Conservation (phyloP, 2,888 invertebrate species). For the Oxycera nigricornis region DNA sequence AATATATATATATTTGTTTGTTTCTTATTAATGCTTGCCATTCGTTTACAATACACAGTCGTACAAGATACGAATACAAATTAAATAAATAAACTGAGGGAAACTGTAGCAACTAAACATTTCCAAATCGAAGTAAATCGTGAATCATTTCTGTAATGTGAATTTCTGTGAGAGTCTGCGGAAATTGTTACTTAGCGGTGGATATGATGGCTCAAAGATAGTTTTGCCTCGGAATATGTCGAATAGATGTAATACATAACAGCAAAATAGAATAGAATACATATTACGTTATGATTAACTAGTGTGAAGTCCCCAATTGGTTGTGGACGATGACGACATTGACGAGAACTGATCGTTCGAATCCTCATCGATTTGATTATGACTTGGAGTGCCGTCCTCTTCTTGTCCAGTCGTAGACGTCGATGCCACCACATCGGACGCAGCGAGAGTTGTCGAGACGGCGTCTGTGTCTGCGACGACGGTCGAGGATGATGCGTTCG, state of each 20-base stretch:
- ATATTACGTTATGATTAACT: constrained; percentile 35
- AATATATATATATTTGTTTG: neutral
- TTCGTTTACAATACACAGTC: constrained; percentile 9
- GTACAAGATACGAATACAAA: constrained; percentile 24
- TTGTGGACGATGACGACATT: constrained; percentile 9
- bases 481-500: neutral
- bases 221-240: neutral
- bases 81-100: constrained; percentile 32
- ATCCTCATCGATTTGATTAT: constrained; percentile 14
- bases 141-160: neutral
- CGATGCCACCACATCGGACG: neutral
- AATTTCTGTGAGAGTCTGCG: neutral
- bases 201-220: constrained; percentile 2
- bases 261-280: constrained; percentile 35
- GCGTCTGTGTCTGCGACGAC: neutral
- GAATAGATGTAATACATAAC: constrained; percentile 31
- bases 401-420: neutral
- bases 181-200: neutral
- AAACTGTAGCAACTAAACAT: constrained; percentile 4
- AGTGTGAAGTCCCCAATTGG: constrained; percentile 18
- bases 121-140: constrained; percentile 34
- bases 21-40: neutral
- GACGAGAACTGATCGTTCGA: neutral
- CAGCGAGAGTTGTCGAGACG: neutral
- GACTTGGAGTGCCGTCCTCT: neutral